phyloP scores from a whole-genome alignment of 2,113 vertebrate species.

The Irena cyanogastra region DNA sequence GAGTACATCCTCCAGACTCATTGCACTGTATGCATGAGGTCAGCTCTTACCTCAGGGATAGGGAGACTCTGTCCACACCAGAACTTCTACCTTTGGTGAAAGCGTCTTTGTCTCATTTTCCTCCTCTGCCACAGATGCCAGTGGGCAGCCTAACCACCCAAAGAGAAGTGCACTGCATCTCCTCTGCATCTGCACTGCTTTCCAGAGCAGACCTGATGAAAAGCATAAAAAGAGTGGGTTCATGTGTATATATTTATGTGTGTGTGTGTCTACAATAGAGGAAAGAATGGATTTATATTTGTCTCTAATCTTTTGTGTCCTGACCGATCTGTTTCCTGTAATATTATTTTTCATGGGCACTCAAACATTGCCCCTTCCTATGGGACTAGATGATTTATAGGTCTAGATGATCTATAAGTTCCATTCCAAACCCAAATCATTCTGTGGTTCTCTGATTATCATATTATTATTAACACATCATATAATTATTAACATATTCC shows the following conservation, averaged over 20 bases:
- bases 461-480: too few relatives aligned
- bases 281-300: neutral
- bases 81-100: neutral
- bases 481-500: too few relatives aligned
- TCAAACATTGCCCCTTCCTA: neutral
- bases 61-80: neutral
- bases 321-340: neutral
- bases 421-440: neutral
- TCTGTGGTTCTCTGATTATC: neutral
- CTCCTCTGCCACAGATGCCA: neutral
- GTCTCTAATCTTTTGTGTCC: neutral
- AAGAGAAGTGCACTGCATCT: neutral
- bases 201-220: neutral
- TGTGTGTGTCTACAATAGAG: neutral
- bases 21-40: neutral
- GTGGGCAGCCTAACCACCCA: neutral
- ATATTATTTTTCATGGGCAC: neutral
- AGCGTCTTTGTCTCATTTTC: neutral
- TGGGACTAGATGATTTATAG: neutral
- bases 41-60: neutral
- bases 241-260: fast-evolving
- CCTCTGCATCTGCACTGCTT: neutral
- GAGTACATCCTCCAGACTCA: neutral
- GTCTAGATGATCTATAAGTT: neutral
- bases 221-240: neutral